Base-by-base conservation (phyloP, 2,113 vertebrate species). In the Datnioides undecimradiatus region DNA sequence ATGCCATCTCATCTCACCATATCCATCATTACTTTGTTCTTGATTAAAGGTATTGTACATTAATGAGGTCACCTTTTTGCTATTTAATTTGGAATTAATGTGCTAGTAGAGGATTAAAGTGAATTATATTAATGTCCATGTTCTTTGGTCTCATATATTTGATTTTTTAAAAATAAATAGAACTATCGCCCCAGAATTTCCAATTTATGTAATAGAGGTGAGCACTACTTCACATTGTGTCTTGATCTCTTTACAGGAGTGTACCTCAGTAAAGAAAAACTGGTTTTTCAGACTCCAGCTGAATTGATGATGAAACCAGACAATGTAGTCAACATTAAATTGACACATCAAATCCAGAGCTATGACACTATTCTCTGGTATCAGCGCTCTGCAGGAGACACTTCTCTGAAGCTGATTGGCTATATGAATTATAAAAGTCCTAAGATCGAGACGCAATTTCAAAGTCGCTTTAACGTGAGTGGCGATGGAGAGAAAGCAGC, bases 291-390 rank as follows among this genome's bases (percentile, higher is more conserved):
- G 82, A 55, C 54, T 76, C 90, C 90, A 34, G 13, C 54, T 45
- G 21, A 85, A 0, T 0, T 85, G 13, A 8, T 92, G 1, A 11
- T 5, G 10, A 33, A 87, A 36, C n/a, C 41, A 1, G 51, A 41
- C 1, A 3, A 0, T 1, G 21, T 36, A 14, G 71, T 79, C 33
- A 78, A 64, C 0, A 62, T 93, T 59, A 80, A 8, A 21, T 75
- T 88, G 1, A 52, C 6, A 8, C 86, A 91, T 43, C 0, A 36
- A 1, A 83, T 89, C 69, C 0, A 0, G 3, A 82, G 1, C 27
- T 88, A 90, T 3, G 60, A 93, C 75, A 77, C 75, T 0, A 67
- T 92, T 2, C 85, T 92, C 23, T 93, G 91, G 92, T 93, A 88
- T 25, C 89, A 84, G 59, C 83, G 87, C 41, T 69, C 83, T 10